Conservation (phyloP, 1,140 invertebrate genomes). For the Wasmannia auropunctata region DNA sequence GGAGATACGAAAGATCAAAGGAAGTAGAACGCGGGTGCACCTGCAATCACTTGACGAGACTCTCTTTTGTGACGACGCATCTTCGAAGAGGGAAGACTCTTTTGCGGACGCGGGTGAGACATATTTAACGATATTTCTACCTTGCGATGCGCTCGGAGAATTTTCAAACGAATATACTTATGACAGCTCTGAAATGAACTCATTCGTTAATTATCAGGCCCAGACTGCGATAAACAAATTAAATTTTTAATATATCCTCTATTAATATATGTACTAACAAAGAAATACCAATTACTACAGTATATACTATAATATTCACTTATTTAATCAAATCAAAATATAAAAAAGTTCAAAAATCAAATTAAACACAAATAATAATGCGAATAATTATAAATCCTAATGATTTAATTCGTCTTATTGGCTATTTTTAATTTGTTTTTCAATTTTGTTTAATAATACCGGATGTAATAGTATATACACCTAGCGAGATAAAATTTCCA, state of each 20-base stretch:
- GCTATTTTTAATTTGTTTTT: background rate
- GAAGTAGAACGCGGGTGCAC: constrained; percentile 38
- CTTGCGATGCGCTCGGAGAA: background rate
- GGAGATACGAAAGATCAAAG: constrained; percentile 46
- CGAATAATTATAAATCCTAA: background rate
- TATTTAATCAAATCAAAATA: background rate
- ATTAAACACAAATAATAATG: background rate
- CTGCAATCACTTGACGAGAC: constrained; percentile 30
- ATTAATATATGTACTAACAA: background rate
- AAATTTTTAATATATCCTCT: background rate
- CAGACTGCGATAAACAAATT: background rate
- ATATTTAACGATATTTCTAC: constrained; percentile 22
- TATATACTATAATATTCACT: background rate
- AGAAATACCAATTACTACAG: background rate
- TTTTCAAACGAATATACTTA: background rate
- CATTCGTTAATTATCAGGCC: background rate
- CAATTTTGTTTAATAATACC: background rate
- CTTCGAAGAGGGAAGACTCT: background rate
- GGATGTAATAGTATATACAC: background rate
- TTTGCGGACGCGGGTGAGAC: background rate
- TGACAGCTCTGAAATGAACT: background rate
- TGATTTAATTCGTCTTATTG: background rate
- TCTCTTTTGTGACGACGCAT: constrained; percentile 3
- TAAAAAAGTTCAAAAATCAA: background rate
- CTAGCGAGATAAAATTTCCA: background rate